Evolutionary conservation across 2,888 invertebrate species (phyloP), one percentile per base, ranked within the genome.

Genomic region (Amphipoea oculea): DNA sequence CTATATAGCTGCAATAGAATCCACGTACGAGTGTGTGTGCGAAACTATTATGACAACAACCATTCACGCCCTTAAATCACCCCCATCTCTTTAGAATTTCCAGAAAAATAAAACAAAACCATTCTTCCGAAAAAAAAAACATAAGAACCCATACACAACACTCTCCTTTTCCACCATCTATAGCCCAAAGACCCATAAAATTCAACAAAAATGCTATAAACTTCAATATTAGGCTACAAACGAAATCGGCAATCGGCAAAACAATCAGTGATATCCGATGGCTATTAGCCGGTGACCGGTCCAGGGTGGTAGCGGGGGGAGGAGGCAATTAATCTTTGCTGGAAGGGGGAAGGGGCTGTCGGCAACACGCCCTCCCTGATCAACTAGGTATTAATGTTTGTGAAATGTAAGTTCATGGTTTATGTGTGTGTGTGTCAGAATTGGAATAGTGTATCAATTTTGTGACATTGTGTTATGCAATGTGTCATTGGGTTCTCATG

Each of bases 261-360:
- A 89, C 88, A 89, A 90, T 89, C 86, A 83, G 70, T 72, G 81
- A 89, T 90, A 90, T 89, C 89, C 86, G 89, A 65, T 79, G 84
- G 82, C 89, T 87, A 89, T 89, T 90, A 90, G 89, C 82, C 69
- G 78, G 70, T 88, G 86, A 78, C 88, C 82, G 78, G 85, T 67
- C 40, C 67, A 51, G 51, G 72, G 54, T 9, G 54, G 23, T 57
- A 23, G 54, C 23, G 54, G 72, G 69, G 78, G 81, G 74, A 82
- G 83, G 80, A 74, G 83, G 89, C 87, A 89, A 91, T 91, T 90
- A 90, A 90, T 90, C 91, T 89, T 87, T 69, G 57, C 72, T 40
- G 71, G 70, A 62, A 20, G 80, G 60, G 82, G 82, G 66, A 17
- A 42, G 62, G 73, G 77, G 2, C 80, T 87, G 90, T 91, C 91